Conservation (phyloP, 1,140 invertebrate genomes). For the Plodia interpunctella region DNA sequence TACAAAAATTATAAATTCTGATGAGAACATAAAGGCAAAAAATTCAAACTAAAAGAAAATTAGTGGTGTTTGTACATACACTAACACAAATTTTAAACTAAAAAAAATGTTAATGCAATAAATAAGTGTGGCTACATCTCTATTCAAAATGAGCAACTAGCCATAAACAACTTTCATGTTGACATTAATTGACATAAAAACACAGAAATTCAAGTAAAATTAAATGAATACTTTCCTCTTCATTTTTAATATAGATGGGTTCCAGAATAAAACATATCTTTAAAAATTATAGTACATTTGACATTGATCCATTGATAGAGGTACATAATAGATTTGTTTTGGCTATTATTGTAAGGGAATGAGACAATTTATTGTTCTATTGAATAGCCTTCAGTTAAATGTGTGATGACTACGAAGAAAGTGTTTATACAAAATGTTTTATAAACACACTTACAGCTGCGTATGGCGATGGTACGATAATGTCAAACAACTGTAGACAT, state of each 20-base stretch:
- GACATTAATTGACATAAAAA: constrained; percentile 1
- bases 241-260: not conserved
- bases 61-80: too few species aligned
- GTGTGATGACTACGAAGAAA: constrained; percentile 12
- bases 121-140: too few species aligned
- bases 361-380: not conserved
- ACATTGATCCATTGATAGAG: not conserved
- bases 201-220: not conserved
- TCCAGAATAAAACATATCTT: not conserved
- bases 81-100: too few species aligned
- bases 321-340: not conserved
- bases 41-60: too few species aligned
- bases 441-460: constrained; percentile 61
- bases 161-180: not conserved
- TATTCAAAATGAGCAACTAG: not conserved
- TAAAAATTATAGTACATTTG: not conserved
- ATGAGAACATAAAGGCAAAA: too few species aligned
- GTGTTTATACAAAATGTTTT: constrained; percentile 41
- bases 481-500: constrained; percentile 38
- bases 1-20: too few species aligned
- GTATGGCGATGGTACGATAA: constrained; percentile 43
- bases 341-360: not conserved
- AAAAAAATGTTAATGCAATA: too few species aligned
- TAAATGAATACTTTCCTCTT: not conserved
- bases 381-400: not conserved